phyloP scores from a whole-genome alignment of 2,113 vertebrate species.

The Bubo scandiacus region DNA sequence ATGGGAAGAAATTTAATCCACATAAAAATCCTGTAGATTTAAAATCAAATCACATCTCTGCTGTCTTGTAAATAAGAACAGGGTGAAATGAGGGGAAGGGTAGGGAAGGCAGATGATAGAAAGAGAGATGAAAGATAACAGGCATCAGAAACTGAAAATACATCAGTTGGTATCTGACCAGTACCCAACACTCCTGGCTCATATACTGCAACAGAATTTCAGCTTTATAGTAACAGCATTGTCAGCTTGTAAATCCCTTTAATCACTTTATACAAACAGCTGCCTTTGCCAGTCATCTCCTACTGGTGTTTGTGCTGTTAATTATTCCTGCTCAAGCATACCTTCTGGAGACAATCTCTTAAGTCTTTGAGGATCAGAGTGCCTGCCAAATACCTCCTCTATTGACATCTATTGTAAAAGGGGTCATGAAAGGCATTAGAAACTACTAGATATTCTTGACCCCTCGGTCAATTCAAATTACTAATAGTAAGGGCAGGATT shows the following conservation, averaged over 20 bases:
- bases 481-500: neutral
- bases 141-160: neutral
- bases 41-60: neutral
- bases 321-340: neutral
- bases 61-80: neutral
- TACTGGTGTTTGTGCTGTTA: neutral
- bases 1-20: neutral
- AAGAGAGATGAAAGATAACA: neutral
- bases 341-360: neutral
- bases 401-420: neutral
- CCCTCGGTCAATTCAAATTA: neutral
- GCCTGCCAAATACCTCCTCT: neutral
- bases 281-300: neutral
- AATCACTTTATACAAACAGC: neutral
- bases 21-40: neutral
- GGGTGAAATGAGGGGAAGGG: fast-evolving
- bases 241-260: neutral
- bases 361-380: neutral
- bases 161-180: neutral
- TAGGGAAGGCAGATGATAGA: neutral
- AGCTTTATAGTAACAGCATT: neutral
- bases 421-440: neutral
- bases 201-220: neutral
- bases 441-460: neutral
- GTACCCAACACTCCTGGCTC: neutral